These are phyloP conservation scores for Lophius piscatorius DNA, from an alignment of 2,113 vertebrate species.

Conservation along the genomic window DNA sequence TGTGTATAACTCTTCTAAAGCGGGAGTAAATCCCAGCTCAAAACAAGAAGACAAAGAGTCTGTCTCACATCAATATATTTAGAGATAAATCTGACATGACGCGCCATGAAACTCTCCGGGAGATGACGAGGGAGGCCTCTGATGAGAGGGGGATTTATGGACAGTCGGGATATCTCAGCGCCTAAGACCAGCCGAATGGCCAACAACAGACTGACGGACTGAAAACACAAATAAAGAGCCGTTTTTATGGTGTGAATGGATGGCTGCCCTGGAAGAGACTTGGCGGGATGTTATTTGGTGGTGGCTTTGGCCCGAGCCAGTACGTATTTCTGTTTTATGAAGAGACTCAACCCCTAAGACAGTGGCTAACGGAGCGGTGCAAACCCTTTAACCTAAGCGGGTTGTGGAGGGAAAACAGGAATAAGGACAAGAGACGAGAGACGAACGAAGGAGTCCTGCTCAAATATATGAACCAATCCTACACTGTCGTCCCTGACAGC, in stretches of 20 bases:
- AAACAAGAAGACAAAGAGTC: conserved; percentile 77
- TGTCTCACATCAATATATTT: conserved; percentile 80
- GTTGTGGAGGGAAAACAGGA: conserved; percentile 17
- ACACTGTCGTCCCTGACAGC: too few relatives aligned
- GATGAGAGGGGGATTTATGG: conserved; percentile 73
- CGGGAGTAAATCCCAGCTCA: conserved; percentile 77
- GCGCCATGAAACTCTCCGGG: conserved; percentile 75
- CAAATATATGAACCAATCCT: too few relatives aligned
- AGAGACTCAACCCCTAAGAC: conserved; percentile 71
- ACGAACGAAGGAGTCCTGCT: too few relatives aligned
- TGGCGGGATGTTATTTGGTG: conserved; percentile 72
- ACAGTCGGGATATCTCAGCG: conserved; percentile 53
- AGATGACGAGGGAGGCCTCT: conserved; percentile 50
- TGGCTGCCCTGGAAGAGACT: conserved; percentile 70
- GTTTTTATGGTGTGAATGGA: conserved; percentile 76
- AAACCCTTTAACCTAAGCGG: conserved; percentile 51
- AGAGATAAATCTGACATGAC: conserved; percentile 84
- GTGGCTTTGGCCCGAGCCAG: conserved; percentile 69
- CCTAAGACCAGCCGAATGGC: conserved; percentile 69
- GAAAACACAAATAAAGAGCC: conserved; percentile 76
- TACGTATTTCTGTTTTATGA: conserved; percentile 80
- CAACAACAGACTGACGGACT: conserved; percentile 64
- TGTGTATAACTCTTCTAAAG: conserved; percentile 84
- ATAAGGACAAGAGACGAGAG: background rate
- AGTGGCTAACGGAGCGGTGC: conserved; percentile 49